Evolutionary conservation across 2,797 vertebrate species (phyloP), one percentile per base, ranked within the genome.

Genomic region (Champsocephalus esox): DNA sequence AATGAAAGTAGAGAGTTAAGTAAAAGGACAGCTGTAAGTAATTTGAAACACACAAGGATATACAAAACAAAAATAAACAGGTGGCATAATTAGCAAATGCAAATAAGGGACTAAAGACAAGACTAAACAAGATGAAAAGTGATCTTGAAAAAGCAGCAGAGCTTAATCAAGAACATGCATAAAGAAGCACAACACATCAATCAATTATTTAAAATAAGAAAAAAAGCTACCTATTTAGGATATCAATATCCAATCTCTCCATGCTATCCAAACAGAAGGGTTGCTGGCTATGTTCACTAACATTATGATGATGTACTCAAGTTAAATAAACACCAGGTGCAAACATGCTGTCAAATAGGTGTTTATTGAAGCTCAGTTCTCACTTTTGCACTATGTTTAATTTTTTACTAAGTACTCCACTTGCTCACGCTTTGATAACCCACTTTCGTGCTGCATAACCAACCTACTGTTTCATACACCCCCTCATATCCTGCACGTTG

Each of bases 371-470:
- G 80, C 55, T 57, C 60, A 12, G 19, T 63, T 69, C 80, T 83
- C 46, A 24, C 68, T 61, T 84, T 77, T 77, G 76, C 62, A 32
- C 73, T 66, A 59, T 77, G 69, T 87, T 88, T 84, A 80, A 87
- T 81, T 84, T 72, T 74, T 84, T 76, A 65, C 81, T 32, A 83
- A 86, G 82, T 82, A 58, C 59, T 70, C 68, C 4, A 75, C 78
- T 87, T 88, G 74, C 85, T 90, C 83, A 87, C 81, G 73, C 81
- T 84, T 70, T 81, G 70, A 84, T 85, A 81, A 51, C 90, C 89
- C 90, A 91, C 88, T 88, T 76, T 78, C 66, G 50, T 86, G 79
- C 90, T 88, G 81, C 87, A 88, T 86, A 88, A 90, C 82, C 83
- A 70, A 71, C 91, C 92, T 83, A 90, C 89, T 81, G 85, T 84